Percentiles rank a stretch among this genome's conserved stretches.
phyloP scores from a whole-genome alignment of 1,140 invertebrate genomes.

The Leptonema lineaticorne region DNA sequence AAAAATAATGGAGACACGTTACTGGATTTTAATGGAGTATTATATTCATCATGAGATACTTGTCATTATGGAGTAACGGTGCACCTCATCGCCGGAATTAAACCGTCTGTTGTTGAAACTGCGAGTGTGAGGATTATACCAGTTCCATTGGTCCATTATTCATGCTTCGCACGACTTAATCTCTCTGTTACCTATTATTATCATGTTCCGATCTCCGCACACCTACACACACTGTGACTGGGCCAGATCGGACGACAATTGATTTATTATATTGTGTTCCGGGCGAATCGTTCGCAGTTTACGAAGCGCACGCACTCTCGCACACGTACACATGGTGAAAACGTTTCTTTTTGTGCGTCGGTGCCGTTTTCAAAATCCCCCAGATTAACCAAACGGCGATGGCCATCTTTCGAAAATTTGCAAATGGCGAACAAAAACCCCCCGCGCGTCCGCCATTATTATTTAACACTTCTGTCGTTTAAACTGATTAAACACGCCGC shows the following conservation, averaged over 20 bases:
- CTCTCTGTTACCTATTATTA: conserved; percentile 41
- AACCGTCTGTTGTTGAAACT: conserved; percentile 8
- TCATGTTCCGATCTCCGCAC: conserved; percentile 27
- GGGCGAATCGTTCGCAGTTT: background rate
- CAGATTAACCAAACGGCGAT: background rate
- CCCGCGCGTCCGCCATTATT: too few relatives aligned
- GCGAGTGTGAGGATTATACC: conserved; percentile 29
- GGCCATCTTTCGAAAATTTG: conserved; percentile 7
- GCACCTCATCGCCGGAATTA: conserved; percentile 29
- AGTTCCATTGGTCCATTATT: conserved; percentile 39
- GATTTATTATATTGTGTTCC: conserved; percentile 21
- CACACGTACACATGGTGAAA: too few relatives aligned
- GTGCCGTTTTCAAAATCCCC: background rate
- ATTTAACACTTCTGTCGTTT: too few relatives aligned
- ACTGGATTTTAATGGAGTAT: too few relatives aligned
- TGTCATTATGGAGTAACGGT: too few relatives aligned
- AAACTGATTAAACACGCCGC: too few relatives aligned
- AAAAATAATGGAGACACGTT: too few relatives aligned
- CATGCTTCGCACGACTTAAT: conserved; percentile 39
- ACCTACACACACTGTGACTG: conserved; percentile 29
- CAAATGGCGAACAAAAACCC: background rate
- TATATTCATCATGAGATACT: too few relatives aligned
- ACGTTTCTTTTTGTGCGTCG: too few relatives aligned
- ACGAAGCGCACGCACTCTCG: background rate
- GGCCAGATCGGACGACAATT: conserved; percentile 22